Conservation (phyloP, 1,140 invertebrate species). For the Pogonognathellus flavescens region DNA sequence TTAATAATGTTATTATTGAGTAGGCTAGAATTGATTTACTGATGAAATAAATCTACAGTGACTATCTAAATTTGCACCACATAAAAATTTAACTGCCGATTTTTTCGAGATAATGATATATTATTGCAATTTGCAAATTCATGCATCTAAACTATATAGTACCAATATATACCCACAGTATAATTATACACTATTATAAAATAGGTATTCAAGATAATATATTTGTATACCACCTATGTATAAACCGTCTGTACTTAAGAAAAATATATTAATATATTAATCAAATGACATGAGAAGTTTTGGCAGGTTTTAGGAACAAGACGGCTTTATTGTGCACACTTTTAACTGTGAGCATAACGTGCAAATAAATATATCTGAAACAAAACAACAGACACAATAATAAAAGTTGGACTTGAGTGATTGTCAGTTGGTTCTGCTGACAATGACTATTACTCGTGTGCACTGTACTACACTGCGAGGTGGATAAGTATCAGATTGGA, state of each 20-base stretch:
- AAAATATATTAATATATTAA: neutral
- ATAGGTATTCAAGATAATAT: too few species aligned
- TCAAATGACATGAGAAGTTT: neutral
- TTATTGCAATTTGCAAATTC: too few species aligned
- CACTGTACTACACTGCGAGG: neutral
- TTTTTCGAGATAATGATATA: too few species aligned
- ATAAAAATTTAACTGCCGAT: too few species aligned
- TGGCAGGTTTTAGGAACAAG: neutral
- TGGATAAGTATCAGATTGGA: constrained; percentile 15
- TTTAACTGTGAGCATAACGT: neutral
- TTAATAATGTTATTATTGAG: too few species aligned
- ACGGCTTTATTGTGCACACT: neutral
- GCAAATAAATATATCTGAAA: neutral
- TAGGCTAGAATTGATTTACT: too few species aligned
- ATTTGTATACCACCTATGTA: neutral
- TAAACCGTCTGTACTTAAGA: neutral
- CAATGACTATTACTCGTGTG: constrained; percentile 33
- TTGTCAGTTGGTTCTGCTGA: constrained; percentile 27
- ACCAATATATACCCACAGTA: too few species aligned
- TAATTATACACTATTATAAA: too few species aligned
- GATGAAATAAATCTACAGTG: too few species aligned
- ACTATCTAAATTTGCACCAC: too few species aligned
- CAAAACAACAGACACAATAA: neutral
- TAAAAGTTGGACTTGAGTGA: constrained; percentile 30
- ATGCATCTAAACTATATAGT: too few species aligned